Conservation (phyloP, 2,797 vertebrate genomes). For the Podargus strigoides region DNA sequence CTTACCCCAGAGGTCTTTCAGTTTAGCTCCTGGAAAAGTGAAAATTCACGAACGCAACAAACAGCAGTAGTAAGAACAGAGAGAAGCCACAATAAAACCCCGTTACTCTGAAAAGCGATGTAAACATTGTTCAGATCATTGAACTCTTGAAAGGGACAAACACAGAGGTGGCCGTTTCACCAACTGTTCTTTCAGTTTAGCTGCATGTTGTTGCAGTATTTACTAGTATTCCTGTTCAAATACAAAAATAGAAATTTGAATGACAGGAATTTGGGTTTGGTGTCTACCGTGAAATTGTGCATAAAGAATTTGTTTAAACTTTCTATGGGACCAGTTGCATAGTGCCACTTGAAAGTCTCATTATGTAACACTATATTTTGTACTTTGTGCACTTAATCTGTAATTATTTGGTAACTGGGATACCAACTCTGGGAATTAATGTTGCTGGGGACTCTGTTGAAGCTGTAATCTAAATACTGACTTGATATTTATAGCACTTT, state of each 20-base stretch:
- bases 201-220: background rate
- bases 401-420: conserved; percentile 55
- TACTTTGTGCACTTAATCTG: conserved; percentile 11
- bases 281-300: background rate
- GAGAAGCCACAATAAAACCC: background rate
- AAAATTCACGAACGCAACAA: background rate
- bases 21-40: background rate
- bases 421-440: conserved; percentile 44
- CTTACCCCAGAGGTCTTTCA: background rate
- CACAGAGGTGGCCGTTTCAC: background rate
- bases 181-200: background rate
- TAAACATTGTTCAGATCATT: background rate
- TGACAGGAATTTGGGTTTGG: background rate
- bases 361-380: conserved; percentile 25
- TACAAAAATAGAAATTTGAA: background rate
- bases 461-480: conserved; percentile 44
- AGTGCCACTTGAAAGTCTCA: background rate
- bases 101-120: background rate
- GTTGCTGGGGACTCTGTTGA: background rate
- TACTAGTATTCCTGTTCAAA: background rate
- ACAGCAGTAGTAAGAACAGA: background rate
- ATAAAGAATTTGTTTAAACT: background rate
- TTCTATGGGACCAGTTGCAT: background rate
- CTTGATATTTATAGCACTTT: conserved; percentile 33
- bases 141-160: background rate